Percentiles rank a stretch among this genome's conserved stretches.
These are phyloP conservation scores for Drosophila paranaensis DNA, from an alignment of 2,888 invertebrate species.

Conservation along the genomic window DNA sequence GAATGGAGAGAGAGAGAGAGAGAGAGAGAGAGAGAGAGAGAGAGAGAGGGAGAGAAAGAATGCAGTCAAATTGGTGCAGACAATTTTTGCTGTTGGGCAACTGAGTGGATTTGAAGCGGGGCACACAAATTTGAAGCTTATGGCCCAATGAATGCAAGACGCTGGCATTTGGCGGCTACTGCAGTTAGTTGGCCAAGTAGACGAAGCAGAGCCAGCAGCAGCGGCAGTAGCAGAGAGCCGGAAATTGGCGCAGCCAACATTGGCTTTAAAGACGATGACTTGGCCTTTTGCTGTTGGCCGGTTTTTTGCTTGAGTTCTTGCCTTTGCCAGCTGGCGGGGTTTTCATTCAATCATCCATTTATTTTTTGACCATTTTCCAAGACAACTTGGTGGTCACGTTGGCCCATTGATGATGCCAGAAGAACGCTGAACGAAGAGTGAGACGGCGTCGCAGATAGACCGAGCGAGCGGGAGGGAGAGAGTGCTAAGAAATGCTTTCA, in stretches of 20 bases:
- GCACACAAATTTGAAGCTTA: constrained; percentile 74
- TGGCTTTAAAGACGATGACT: constrained; percentile 80
- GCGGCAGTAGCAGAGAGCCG: constrained; percentile 45
- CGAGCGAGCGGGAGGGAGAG: constrained; percentile 26
- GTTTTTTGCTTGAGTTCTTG: constrained; percentile 55
- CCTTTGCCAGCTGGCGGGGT: constrained; percentile 77
- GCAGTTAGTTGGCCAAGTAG: constrained; percentile 34
- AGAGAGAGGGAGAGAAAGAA: constrained; percentile 14
- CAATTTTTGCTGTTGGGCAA: constrained; percentile 50
- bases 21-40: constrained; percentile 4
- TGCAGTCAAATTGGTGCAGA: constrained; percentile 71
- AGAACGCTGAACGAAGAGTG: constrained; percentile 18
- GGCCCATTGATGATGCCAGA: constrained; percentile 63
- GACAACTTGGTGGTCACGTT: constrained; percentile 80
- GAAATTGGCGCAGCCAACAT: constrained; percentile 73
- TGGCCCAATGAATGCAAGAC: constrained; percentile 78
- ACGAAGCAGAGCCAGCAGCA: constrained; percentile 23
- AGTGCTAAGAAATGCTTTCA: constrained; percentile 78
- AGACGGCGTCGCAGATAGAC: not conserved
- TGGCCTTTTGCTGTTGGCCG: constrained; percentile 69
- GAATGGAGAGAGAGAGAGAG: constrained; percentile 6
- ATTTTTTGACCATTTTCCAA: constrained; percentile 78
- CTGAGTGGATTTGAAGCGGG: constrained; percentile 55
- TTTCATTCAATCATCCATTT: constrained; percentile 80
- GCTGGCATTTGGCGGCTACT: constrained; percentile 46